A percentile compares a stretch with the other conserved stretches of the same genome.
Conservation (phyloP, 2,888 invertebrate genomes). For the Drosophila dives region DNA sequence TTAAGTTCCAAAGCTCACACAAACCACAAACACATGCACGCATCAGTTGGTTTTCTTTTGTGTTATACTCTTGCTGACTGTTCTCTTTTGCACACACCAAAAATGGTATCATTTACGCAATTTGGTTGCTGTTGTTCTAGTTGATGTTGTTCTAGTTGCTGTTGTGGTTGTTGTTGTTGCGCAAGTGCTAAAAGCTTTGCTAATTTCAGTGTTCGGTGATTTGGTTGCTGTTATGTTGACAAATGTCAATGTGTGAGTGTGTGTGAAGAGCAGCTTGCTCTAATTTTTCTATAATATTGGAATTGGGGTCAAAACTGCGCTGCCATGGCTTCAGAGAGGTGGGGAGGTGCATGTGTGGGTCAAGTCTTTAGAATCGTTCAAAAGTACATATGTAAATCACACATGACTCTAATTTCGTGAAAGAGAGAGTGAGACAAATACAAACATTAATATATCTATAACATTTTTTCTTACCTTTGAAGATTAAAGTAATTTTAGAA, state of each 20-base stretch:
- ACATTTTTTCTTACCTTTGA: background rate
- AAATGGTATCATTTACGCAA: slow-evolving; percentile 77
- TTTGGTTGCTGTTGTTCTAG: slow-evolving; percentile 35
- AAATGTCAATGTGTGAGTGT: slow-evolving; percentile 10
- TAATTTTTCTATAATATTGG: slow-evolving; percentile 19
- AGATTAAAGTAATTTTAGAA: background rate
- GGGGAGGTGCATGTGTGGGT: slow-evolving; percentile 18
- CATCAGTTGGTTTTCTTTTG: slow-evolving; percentile 31
- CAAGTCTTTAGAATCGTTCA: slow-evolving; percentile 31
- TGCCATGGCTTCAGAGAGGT: background rate
- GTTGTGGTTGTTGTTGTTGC: slow-evolving; percentile 29
- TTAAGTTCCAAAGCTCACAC: slow-evolving; percentile 50
- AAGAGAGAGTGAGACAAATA: background rate
- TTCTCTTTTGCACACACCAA: slow-evolving; percentile 53
- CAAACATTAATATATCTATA: background rate
- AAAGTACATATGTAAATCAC: slow-evolving; percentile 4
- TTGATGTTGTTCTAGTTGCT: slow-evolving; percentile 20
- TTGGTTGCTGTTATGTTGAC: slow-evolving; percentile 21
- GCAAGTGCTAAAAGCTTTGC: slow-evolving; percentile 37
- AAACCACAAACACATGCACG: slow-evolving; percentile 33
- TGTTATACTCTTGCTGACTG: slow-evolving; percentile 48
- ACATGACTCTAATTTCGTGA: background rate
- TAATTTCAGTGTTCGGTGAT: slow-evolving; percentile 40
- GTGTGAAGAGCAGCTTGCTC: slow-evolving; percentile 12
- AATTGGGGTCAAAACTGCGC: slow-evolving; percentile 43